These are phyloP conservation scores for Micromys minutus DNA, from an alignment of 2,113 vertebrate species.

Conservation along the genomic window DNA sequence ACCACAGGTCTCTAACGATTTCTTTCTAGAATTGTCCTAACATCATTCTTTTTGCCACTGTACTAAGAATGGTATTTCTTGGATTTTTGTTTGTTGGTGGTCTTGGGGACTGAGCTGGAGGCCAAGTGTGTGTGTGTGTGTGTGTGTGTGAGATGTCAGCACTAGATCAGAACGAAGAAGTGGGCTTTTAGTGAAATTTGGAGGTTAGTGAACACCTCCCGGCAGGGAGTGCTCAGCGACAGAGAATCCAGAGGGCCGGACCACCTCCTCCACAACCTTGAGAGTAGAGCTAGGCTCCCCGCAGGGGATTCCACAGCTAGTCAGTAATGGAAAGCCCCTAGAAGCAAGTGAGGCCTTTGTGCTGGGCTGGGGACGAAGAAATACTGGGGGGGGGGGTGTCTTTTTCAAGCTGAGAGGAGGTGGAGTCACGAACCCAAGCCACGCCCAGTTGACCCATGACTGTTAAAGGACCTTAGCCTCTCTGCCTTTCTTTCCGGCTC, in stretches of 20 bases:
- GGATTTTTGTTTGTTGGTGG: background rate
- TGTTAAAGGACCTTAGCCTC: background rate
- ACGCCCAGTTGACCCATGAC: background rate
- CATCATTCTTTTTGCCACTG: background rate
- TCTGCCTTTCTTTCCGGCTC: no score
- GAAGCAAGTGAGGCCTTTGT: background rate
- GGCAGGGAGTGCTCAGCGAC: background rate
- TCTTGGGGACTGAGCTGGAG: no score
- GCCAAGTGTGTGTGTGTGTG: background rate
- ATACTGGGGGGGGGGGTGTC: no score
- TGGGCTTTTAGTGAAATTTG: no score
- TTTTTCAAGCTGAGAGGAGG: background rate
- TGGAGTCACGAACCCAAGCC: fast-evolving
- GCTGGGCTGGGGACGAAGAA: background rate
- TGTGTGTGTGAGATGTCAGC: background rate
- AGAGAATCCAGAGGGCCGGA: background rate
- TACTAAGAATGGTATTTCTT: background rate
- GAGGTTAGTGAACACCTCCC: background rate
- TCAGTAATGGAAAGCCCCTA: fast-evolving
- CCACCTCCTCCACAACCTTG: background rate
- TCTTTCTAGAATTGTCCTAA: background rate
- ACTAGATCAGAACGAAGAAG: background rate
- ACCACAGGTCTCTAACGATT: background rate
- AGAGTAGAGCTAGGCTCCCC: fast-evolving
- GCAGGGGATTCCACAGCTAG: background rate